Conservation (phyloP, 53 echinoderm and acorn worm species). For the Apostichopus leukothele region DNA sequence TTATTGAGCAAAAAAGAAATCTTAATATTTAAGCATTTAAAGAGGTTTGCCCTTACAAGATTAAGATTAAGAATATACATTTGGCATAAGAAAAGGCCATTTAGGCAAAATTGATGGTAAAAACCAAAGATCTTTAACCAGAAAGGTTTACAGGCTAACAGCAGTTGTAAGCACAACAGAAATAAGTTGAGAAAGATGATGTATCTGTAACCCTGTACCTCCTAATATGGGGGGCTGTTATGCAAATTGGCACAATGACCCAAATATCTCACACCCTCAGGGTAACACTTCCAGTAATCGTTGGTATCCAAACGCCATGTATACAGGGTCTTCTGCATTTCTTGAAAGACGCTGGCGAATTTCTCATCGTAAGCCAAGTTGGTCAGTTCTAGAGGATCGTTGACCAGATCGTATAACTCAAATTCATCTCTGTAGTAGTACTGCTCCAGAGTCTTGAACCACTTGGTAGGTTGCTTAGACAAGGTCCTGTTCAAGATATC, state of each 20-base stretch:
- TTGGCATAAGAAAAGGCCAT: too few species aligned
- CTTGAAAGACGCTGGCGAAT: constrained; percentile 53
- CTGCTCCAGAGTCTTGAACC: constrained; percentile 87
- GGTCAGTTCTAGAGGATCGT: constrained; percentile 75
- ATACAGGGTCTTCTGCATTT: constrained; percentile 62
- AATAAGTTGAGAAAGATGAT: too few species aligned
- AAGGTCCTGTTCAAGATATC: constrained; percentile 81
- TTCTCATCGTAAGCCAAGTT: constrained; percentile 68
- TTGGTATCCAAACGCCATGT: constrained; percentile 77
- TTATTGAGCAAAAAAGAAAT: too few species aligned
- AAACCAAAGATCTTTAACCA: too few species aligned
- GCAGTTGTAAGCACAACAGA: too few species aligned
- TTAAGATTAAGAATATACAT: too few species aligned
- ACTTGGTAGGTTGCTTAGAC: constrained; percentile 73
- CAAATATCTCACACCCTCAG: constrained; percentile 66
- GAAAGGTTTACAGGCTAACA: too few species aligned
- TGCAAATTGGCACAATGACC: constrained; percentile 46
- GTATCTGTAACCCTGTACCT: too few species aligned
- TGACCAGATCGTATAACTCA: constrained; percentile 77
- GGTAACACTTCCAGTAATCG: constrained; percentile 88
- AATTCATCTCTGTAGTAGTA: constrained; percentile 91
- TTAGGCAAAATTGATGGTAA: too few species aligned
- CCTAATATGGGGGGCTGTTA: constrained; percentile 33
- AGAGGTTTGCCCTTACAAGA: too few species aligned
- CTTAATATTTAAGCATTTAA: too few species aligned